phyloP scores from a whole-genome alignment of 2,888 invertebrate species.

The Folsomia manolachei region DNA sequence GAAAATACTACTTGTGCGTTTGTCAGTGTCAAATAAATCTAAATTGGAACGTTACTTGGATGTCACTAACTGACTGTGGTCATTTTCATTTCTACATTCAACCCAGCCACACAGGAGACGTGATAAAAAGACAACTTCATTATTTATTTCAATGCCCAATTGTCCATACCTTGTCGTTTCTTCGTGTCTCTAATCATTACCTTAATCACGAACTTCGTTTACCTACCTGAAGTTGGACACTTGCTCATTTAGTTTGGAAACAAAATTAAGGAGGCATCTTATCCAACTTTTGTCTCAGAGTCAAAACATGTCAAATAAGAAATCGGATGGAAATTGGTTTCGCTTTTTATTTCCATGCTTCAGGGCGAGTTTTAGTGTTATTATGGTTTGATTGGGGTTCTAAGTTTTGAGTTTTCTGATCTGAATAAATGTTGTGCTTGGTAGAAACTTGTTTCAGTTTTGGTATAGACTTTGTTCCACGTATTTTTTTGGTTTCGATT shows the following conservation, averaged over 20 bases:
- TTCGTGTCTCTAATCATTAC: neutral
- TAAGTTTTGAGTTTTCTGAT: neutral
- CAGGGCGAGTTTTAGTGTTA: neutral
- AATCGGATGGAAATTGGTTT: neutral
- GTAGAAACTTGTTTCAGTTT: too few relatives aligned
- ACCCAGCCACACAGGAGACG: neutral
- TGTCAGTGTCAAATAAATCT: neutral
- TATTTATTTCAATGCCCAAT: constrained; percentile 8
- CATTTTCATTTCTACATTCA: neutral
- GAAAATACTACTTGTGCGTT: neutral
- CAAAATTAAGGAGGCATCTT: too few relatives aligned
- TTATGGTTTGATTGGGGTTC: neutral
- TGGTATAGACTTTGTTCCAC: neutral
- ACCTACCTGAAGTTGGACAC: constrained; percentile 2
- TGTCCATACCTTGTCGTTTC: neutral
- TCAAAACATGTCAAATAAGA: constrained; percentile 1
- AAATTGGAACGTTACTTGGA: neutral
- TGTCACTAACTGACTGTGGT: neutral
- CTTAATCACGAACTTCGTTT: neutral
- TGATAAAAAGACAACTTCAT: constrained; percentile 4
- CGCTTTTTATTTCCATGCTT: neutral
- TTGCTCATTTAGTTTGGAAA: neutral
- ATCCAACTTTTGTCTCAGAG: neutral
- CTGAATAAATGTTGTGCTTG: neutral
- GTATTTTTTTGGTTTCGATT: neutral